A percentile compares a stretch with the other conserved stretches of the same genome.
Conservation (phyloP, 2,797 vertebrate genomes). For the Sebastiscus tertius region DNA sequence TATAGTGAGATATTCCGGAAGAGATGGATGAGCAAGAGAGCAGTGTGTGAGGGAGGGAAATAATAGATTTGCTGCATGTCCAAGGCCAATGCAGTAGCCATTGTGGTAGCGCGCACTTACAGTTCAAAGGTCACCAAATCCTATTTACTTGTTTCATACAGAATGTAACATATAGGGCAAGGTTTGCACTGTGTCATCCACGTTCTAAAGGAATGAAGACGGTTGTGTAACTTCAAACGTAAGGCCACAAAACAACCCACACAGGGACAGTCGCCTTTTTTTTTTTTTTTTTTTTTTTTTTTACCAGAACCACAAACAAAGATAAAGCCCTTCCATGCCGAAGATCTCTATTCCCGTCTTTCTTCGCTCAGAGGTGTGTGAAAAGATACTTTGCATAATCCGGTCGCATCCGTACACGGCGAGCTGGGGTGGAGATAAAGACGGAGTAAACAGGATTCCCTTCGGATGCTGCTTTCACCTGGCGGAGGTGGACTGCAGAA, state of each 20-base stretch:
- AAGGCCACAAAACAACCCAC: conserved; percentile 12
- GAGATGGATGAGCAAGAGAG: conserved; percentile 16
- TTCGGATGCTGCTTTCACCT: conserved; percentile 56
- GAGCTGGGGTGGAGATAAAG: conserved; percentile 15
- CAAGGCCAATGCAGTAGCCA: conserved; percentile 9
- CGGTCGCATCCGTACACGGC: conserved; percentile 10
- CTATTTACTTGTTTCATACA: conserved; percentile 22
- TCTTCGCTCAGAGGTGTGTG: conserved; percentile 28
- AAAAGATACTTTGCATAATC: conserved; percentile 64
- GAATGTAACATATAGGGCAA: background rate
- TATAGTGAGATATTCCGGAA: conserved; percentile 45
- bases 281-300: background rate
- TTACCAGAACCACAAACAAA: conserved; percentile 26
- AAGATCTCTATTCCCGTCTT: conserved; percentile 36
- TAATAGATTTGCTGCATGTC: conserved; percentile 8
- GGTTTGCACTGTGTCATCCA: background rate
- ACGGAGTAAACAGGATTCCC: conserved; percentile 49
- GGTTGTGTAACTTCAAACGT: background rate
- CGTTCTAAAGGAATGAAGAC: background rate
- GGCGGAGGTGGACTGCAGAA: conserved; percentile 37
- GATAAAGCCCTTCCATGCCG: conserved; percentile 46
- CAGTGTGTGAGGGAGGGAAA: background rate
- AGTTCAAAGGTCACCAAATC: conserved; percentile 35
- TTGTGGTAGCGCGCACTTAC: background rate
- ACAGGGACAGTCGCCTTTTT: background rate